Evolutionary conservation across 2,113 vertebrate species (phyloP), one percentile per base, ranked within the genome.

Genomic region (Caranx ignobilis): DNA sequence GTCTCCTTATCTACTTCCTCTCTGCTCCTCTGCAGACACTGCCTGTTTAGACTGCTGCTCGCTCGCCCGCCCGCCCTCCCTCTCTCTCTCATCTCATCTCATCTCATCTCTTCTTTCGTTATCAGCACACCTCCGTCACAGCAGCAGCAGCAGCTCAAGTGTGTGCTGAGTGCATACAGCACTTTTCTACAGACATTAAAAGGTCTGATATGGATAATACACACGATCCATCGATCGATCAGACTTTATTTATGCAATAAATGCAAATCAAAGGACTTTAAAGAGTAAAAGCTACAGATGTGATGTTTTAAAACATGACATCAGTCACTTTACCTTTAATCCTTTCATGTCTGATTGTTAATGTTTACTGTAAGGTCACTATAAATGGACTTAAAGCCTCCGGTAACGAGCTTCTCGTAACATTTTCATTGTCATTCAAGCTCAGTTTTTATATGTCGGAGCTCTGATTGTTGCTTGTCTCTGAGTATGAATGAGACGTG

Each of bases 1-100:
- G 94, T 94, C 87, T 88, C 83, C 89, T 94, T 93, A 95, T 95
- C 92, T 94, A 84, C 92, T 94, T 94, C 94, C 95, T 85, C 87
- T 90, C 86, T 79, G 81, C 81, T 90, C 80, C 77, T 79, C 83
- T 55, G 73, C 87, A 90, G 86, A 90, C 85, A 19, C 77, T 37
- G 80, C 48, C 88, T 95, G 94, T 95, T 95, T 94, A 93, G 94
- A 91, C 94, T 96, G 86, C 87, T 1, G 52, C 65, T 63, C 26
- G 52, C 34, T 31, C 55, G 57, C 82, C 68, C 76, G 80, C 77
- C 50, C 77, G 67, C 71, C 55, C 73, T 76, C 81, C 60, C 82
- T 71, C 76, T 80, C 77, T 54, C 75, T 67, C 71, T 57, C 73
- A 79, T 59, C 79, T 26, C 26, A 26, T 26, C 26, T 26, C 26